Percentiles rank a stretch among this genome's conserved stretches.
These are phyloP conservation scores for Tachyglossus aculeatus DNA, from an alignment of 2,797 vertebrate genomes.

Conservation along the genomic window DNA sequence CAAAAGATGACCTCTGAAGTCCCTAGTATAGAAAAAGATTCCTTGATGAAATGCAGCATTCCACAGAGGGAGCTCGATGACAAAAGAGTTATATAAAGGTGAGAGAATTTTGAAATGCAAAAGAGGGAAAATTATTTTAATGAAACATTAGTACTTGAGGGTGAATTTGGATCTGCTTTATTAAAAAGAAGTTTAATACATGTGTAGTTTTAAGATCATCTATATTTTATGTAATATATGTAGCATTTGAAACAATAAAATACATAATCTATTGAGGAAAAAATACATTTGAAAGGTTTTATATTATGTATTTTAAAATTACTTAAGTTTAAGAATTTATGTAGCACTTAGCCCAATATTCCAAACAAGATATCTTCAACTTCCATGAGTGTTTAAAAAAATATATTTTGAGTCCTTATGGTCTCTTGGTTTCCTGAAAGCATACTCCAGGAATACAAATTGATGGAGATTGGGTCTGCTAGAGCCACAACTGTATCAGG, in stretches of 20 bases:
- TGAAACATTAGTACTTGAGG: background rate
- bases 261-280: background rate
- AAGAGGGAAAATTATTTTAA: background rate
- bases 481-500: background rate
- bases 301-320: background rate
- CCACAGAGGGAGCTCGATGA: conserved; percentile 5
- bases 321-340: background rate
- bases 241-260: conserved; percentile 6
- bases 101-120: background rate
- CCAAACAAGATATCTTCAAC: background rate
- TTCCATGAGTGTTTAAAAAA: background rate
- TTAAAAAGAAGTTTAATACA: conserved; percentile 10
- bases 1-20: background rate
- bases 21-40: background rate
- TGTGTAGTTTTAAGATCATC: background rate
- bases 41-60: background rate
- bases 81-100: background rate
- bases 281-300: background rate
- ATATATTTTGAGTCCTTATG: background rate
- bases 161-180: conserved; percentile 5
- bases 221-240: background rate
- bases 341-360: background rate
- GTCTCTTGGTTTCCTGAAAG: background rate
- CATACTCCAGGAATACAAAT: background rate
- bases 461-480: background rate